These are phyloP conservation scores for Orientallactaga sibirica DNA, from an alignment of 2,797 vertebrate genomes.

Conservation along the genomic window DNA sequence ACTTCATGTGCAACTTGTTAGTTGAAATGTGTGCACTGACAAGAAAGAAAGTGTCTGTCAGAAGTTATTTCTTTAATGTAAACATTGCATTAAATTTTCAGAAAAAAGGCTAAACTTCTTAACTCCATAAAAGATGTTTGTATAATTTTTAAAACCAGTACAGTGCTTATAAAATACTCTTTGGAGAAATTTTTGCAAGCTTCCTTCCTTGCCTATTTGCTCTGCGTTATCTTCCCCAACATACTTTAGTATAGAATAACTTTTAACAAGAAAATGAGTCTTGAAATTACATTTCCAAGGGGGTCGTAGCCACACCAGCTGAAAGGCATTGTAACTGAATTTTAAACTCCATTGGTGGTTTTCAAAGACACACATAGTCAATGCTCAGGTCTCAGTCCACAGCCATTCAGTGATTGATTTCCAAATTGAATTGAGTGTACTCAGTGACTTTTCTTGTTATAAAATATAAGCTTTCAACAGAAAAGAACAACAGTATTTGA, in stretches of 20 bases:
- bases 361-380: conserved; percentile 81
- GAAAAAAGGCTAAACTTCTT: conserved; percentile 75
- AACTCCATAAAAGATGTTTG: conserved; percentile 73
- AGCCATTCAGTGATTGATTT: conserved; percentile 63
- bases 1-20: conserved; percentile 60
- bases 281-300: conserved; percentile 82
- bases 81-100: conserved; percentile 71
- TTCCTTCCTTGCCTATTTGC: conserved; percentile 75
- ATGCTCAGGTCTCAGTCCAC: conserved; percentile 66
- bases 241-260: conserved; percentile 82
- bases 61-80: conserved; percentile 66
- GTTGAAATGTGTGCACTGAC: conserved; percentile 47
- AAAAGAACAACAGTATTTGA: conserved; percentile 67
- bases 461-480: conserved; percentile 80
- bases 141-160: conserved; percentile 84
- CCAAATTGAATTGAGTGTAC: conserved; percentile 74
- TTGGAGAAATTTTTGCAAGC: conserved; percentile 83
- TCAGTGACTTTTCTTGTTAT: conserved; percentile 72
- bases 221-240: conserved; percentile 81
- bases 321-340: conserved; percentile 80
- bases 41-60: conserved; percentile 62
- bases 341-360: conserved; percentile 77
- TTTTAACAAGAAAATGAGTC: conserved; percentile 87
- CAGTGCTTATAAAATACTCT: conserved; percentile 77
- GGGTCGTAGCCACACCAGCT: conserved; percentile 84